Conservation (phyloP, 2,113 vertebrate species). For the Chaetura pelagica region DNA sequence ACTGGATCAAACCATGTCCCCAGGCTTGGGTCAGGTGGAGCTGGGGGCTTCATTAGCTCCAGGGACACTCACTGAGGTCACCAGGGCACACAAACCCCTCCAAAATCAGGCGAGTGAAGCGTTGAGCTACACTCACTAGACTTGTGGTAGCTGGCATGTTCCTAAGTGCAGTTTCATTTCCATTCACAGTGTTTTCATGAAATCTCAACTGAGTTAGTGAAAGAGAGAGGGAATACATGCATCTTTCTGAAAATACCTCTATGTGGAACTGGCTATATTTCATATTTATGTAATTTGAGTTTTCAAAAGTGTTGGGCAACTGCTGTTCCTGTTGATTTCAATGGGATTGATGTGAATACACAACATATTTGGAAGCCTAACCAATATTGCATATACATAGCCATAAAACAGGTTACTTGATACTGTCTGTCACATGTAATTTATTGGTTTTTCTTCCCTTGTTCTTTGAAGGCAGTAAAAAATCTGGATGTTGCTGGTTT, state of each 20-base stretch:
- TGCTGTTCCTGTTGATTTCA: conserved; percentile 8
- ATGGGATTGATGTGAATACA: background rate
- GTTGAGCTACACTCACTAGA: background rate
- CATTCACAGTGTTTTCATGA: background rate
- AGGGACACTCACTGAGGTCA: background rate
- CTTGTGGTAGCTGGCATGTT: background rate
- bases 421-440: conserved; percentile 34
- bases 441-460: conserved; percentile 24
- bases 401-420: conserved; percentile 41
- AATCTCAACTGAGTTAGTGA: background rate
- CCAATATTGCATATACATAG: background rate
- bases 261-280: background rate
- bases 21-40: background rate
- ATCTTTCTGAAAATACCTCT: background rate
- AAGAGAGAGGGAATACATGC: background rate
- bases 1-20: background rate
- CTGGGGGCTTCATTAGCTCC: conserved; percentile 12
- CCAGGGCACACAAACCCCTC: background rate
- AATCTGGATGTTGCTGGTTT: conserved; percentile 50
- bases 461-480: conserved; percentile 55
- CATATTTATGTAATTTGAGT: background rate
- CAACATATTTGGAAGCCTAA: conserved; percentile 7
- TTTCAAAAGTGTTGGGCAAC: background rate
- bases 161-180: background rate
- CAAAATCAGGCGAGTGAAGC: background rate